These are phyloP conservation scores for Nesometra sesokonis DNA, from an alignment of 35 echinoderm and acorn worm genomes.

Conservation along the genomic window DNA sequence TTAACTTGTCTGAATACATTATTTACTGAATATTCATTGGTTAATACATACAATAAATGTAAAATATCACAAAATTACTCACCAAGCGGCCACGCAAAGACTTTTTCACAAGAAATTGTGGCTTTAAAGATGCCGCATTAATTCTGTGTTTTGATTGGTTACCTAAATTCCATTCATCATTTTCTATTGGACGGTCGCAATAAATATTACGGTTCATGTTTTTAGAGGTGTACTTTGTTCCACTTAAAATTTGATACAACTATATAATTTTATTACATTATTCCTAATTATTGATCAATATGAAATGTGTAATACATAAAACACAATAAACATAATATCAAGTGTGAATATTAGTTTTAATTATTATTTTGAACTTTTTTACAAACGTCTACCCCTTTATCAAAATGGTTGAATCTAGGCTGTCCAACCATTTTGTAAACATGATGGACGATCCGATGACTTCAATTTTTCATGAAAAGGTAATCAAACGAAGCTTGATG, in stretches of 20 bases:
- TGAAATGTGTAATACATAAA: too few species aligned
- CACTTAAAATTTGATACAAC: too few species aligned
- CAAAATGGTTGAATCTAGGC: not conserved
- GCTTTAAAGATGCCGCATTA: not conserved
- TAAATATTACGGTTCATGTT: not conserved
- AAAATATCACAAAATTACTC: too few species aligned
- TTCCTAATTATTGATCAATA: too few species aligned
- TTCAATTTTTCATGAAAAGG: not conserved
- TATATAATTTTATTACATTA: too few species aligned
- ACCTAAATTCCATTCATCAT: not conserved
- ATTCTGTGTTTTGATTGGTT: not conserved
- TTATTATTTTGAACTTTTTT: not conserved
- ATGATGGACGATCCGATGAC: not conserved
- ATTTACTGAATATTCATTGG: too few species aligned
- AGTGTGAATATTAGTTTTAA: too few species aligned
- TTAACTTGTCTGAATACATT: too few species aligned
- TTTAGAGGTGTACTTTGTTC: too few species aligned
- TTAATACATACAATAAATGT: too few species aligned
- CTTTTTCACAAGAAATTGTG: not conserved
- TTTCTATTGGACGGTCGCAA: not conserved
- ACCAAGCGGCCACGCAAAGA: too few species aligned
- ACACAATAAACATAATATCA: too few species aligned
- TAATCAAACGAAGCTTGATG: not conserved
- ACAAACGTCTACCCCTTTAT: not conserved
- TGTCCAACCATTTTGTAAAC: not conserved